Evolutionary conservation across 2,797 vertebrate species (phyloP).

Genomic region (Mastacembelus armatus): DNA sequence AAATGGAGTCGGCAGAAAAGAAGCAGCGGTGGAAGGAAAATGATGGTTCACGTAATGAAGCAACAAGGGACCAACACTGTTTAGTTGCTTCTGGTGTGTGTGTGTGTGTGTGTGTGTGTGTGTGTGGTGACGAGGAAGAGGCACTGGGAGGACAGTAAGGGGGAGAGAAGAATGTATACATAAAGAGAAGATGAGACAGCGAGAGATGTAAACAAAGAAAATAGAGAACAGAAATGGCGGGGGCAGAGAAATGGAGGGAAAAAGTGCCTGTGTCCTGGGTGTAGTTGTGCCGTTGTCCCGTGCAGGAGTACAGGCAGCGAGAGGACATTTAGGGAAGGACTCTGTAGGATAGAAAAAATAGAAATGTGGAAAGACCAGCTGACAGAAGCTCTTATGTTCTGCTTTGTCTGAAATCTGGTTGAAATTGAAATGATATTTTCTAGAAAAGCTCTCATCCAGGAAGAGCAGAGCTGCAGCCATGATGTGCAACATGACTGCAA

Average conservation of each 20-base stretch:
- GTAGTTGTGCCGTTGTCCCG: conserved; percentile 46
- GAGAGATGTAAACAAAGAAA: conserved; percentile 48
- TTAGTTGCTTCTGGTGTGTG: conserved; percentile 38
- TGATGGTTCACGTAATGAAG: conserved; percentile 72
- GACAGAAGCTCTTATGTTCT: not conserved
- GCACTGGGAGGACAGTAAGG: too few relatives aligned
- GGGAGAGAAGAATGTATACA: conserved; percentile 36
- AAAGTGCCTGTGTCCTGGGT: conserved; percentile 30
- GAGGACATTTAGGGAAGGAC: conserved; percentile 2
- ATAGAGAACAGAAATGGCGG: not conserved
- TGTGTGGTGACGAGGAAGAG: conserved; percentile 5
- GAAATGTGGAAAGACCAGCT: not conserved
- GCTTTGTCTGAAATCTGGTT: not conserved
- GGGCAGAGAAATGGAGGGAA: not conserved
- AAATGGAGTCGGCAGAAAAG: conserved; percentile 66
- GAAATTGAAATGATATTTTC: not conserved
- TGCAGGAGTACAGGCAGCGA: conserved; percentile 7
- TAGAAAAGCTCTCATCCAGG: not conserved
- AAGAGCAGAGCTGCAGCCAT: not conserved
- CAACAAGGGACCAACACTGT: conserved; percentile 56
- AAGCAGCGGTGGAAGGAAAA: conserved; percentile 61
- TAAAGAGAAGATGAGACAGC: conserved; percentile 11
- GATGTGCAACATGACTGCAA: conserved; percentile 14
- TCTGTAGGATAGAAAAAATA: not conserved
- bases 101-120: conserved; percentile 25